phyloP scores from a whole-genome alignment of 2,113 vertebrate species.

The Scytalopus superciliaris region DNA sequence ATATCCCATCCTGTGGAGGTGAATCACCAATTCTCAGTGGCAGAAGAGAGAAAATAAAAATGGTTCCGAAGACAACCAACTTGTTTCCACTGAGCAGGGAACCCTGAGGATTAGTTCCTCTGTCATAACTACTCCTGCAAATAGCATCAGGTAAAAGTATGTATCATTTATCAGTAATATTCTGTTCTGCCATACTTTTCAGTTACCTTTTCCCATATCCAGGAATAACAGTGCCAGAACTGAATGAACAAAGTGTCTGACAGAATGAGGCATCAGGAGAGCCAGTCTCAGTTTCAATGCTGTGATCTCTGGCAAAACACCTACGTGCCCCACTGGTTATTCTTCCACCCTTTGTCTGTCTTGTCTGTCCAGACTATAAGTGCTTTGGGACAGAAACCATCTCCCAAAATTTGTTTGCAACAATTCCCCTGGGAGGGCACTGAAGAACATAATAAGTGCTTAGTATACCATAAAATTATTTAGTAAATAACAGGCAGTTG shows the following conservation, averaged over 20 bases:
- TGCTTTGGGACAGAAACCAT: background rate
- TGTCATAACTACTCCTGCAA: background rate
- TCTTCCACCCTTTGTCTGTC: background rate
- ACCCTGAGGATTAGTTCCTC: background rate
- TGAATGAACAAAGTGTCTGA: background rate
- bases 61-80: background rate
- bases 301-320: background rate
- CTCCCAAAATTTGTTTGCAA: background rate
- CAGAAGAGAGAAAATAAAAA: background rate
- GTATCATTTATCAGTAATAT: background rate
- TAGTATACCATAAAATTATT: conserved; percentile 20
- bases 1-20: background rate
- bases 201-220: background rate
- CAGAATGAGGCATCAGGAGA: background rate
- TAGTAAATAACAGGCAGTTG: conserved; percentile 31
- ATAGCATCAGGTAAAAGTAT: background rate
- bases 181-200: background rate
- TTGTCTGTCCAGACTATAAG: background rate
- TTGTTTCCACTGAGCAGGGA: background rate
- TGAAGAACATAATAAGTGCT: background rate
- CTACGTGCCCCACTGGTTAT: background rate
- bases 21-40: background rate
- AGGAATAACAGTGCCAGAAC: background rate
- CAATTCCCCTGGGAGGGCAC: background rate
- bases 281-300: background rate